These are phyloP conservation scores for Cerastoderma edule DNA, from an alignment of 2,888 invertebrate genomes.

Conservation along the genomic window DNA sequence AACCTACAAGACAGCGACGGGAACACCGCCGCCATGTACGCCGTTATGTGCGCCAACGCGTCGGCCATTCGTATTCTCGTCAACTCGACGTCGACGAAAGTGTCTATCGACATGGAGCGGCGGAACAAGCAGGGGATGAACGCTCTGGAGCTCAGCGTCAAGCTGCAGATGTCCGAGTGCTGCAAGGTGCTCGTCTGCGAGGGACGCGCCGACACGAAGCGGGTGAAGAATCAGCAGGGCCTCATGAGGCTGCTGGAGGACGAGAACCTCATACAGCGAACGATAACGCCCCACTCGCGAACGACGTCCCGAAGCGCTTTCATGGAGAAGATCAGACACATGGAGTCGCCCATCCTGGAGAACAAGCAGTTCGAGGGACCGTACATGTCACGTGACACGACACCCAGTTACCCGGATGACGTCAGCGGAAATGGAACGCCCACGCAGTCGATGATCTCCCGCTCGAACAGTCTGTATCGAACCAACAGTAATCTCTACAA, in stretches of 20 bases:
- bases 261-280: conserved; percentile 50
- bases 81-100: conserved; percentile 62
- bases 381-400: conserved; percentile 61
- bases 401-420: conserved; percentile 49
- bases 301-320: conserved; percentile 49
- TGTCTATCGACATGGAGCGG: conserved; percentile 60
- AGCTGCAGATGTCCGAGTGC: conserved; percentile 69
- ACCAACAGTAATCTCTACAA: conserved; percentile 54
- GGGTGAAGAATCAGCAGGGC: conserved; percentile 62
- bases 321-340: conserved; percentile 37
- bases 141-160: conserved; percentile 69
- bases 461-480: conserved; percentile 52
- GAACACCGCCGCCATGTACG: conserved; percentile 71
- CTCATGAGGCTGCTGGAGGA: conserved; percentile 60
- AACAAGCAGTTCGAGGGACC: conserved; percentile 58
- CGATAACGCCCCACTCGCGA: conserved; percentile 50
- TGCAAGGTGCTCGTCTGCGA: conserved; percentile 70
- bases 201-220: conserved; percentile 63
- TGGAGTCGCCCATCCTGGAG: conserved; percentile 56
- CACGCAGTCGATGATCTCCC: conserved; percentile 30
- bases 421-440: conserved; percentile 35
- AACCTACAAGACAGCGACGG: conserved; percentile 69
- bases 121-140: conserved; percentile 64
- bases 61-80: conserved; percentile 67
- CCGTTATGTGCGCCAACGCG: conserved; percentile 67